Conservation (phyloP, 1,140 invertebrate genomes). For the Mercenaria mercenaria region DNA sequence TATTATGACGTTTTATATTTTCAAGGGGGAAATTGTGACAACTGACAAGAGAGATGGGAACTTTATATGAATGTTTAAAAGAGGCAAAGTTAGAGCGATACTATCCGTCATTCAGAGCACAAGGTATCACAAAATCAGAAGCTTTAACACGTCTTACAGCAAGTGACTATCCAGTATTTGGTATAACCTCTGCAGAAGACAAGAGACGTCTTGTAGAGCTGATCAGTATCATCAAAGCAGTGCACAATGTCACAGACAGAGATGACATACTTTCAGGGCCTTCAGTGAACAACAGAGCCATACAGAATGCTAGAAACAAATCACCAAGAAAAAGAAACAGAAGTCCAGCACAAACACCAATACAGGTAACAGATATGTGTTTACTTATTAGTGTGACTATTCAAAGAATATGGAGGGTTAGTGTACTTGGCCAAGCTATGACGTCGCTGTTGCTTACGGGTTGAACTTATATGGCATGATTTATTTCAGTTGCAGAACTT, state of each 20-base stretch:
- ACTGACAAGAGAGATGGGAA: slow-evolving; percentile 75
- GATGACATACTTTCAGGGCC: not conserved
- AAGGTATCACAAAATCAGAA: slow-evolving; percentile 83
- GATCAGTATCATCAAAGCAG: slow-evolving; percentile 83
- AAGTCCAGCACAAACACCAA: slow-evolving; percentile 70
- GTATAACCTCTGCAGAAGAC: slow-evolving; percentile 80
- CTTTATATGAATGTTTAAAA: slow-evolving; percentile 83
- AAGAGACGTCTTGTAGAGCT: slow-evolving; percentile 80
- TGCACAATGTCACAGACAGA: slow-evolving; percentile 70
- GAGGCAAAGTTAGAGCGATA: slow-evolving; percentile 83
- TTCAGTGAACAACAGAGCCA: slow-evolving; percentile 38
- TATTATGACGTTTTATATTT: too few relatives aligned
- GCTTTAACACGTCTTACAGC: slow-evolving; percentile 78
- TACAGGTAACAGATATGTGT: slow-evolving; percentile 40
- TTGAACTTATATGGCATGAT: too few relatives aligned
- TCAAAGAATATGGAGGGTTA: too few relatives aligned
- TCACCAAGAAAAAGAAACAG: slow-evolving; percentile 71
- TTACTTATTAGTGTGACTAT: not conserved
- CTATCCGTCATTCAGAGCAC: slow-evolving; percentile 80
- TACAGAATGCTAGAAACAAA: slow-evolving; percentile 59
- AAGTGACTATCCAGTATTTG: slow-evolving; percentile 79
- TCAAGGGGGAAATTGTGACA: not conserved
- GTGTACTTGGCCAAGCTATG: not conserved
- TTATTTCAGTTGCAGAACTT: too few relatives aligned
- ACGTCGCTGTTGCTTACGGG: not conserved